A percentile compares a stretch with the other conserved stretches of the same genome.
These are phyloP conservation scores for Argyrosomus japonicus DNA, from an alignment of 2,113 vertebrate genomes.

Conservation along the genomic window DNA sequence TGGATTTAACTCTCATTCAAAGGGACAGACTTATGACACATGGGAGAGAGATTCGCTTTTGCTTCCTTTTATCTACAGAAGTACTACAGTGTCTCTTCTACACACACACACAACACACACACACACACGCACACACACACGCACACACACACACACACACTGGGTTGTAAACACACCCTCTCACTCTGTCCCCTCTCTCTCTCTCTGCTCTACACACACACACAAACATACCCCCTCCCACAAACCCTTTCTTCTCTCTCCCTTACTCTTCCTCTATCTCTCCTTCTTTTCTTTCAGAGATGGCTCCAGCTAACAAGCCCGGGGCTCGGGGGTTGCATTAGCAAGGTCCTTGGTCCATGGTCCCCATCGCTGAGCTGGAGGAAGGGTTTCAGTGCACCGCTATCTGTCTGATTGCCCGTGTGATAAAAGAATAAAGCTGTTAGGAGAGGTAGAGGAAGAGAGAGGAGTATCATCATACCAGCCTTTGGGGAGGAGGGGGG, in stretches of 20 bases:
- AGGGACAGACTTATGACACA: conserved; percentile 73
- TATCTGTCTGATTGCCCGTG: conserved; percentile 65
- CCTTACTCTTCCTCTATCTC: background rate
- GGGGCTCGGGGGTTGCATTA: conserved; percentile 62
- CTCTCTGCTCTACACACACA: conserved; percentile 1
- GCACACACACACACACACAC: conserved; percentile 16
- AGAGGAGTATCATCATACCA: conserved; percentile 59
- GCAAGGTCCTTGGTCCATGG: conserved; percentile 19
- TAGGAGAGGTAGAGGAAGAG: conserved; percentile 40
- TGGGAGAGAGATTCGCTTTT: conserved; percentile 61
- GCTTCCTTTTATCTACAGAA: conserved; percentile 68
- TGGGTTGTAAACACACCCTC: conserved; percentile 15
- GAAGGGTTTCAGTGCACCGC: conserved; percentile 46
- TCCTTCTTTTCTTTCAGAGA: conserved; percentile 39
- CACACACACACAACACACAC: conserved; percentile 5
- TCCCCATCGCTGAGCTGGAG: conserved; percentile 34
- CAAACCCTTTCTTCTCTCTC: conserved; percentile 14
- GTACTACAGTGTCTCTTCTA: conserved; percentile 28
- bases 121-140: conserved; percentile 18
- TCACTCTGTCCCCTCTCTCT: conserved; percentile 7
- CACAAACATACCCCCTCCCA: conserved; percentile 6
- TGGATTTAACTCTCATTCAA: conserved; percentile 78
- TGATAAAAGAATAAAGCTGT: conserved; percentile 72
- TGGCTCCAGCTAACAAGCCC: conserved; percentile 54
- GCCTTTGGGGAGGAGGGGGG: conserved; percentile 33